Base-by-base conservation (phyloP, 2,888 invertebrate species). In the Heliconius hortense region DNA sequence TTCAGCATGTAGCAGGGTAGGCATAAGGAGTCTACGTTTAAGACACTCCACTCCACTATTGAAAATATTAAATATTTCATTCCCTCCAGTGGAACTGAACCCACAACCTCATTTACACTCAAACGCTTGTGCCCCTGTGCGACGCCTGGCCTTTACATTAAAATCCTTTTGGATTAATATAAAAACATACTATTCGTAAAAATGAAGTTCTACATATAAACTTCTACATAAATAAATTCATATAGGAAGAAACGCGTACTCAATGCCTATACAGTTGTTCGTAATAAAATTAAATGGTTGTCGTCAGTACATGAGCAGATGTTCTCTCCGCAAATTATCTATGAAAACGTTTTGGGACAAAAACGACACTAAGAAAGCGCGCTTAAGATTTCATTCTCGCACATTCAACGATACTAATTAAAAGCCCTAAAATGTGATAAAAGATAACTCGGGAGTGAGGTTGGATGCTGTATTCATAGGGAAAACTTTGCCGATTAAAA, bases 401-500 rank as follows among this genome's bases (percentile, higher is more conserved):
- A 86, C 87, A 87, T 88, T 88, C 85, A 87, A 91, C 89, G 89
- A 86, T 87, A 89, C 87, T 91, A 92, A 93, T 93, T 92, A 93
- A 88, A 83, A 86, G 86, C 88, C 88, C 86, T 86, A 86, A 90
- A 90, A 88, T 87, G 87, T 90, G 90, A 93, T 93, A 91, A 94
- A 93, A 91, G 93, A 92, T 93, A 93, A 92, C 89, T 91, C 81
- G 86, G 87, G 89, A 89, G 85, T 88, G 88, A 86, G 86, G 85
- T 85, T 87, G 83, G 88, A 88, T 87, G 86, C 89, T 89, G 88
- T 90, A 93, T 94, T 93, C 92, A 93, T 91, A 90, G 90, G 89
- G 89, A 88, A 90, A 94, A 93, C 87, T 94, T 94, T 83, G 77
- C 82, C 89, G 86, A 92, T 94, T 93, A 92, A 93, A 93, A 93